Evolutionary conservation across 2,888 invertebrate genomes (phyloP).

Genomic region (Schizaphis graminum): DNA sequence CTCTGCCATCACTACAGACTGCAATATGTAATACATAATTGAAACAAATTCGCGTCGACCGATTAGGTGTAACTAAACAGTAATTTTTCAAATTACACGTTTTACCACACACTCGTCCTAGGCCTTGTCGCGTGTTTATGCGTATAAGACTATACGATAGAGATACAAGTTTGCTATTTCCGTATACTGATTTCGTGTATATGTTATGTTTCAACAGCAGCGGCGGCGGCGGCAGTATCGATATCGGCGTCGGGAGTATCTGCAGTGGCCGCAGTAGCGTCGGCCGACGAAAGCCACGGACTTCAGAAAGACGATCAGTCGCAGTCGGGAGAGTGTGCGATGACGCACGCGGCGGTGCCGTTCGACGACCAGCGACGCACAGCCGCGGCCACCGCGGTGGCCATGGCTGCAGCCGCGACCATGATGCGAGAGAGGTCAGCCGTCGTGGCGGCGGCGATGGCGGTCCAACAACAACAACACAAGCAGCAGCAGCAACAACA

Average conservation of each 20-base stretch:
- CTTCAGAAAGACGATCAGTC: not conserved
- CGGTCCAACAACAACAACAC: slow-evolving; percentile 20
- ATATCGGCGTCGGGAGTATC: not conserved
- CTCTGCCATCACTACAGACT: fast-evolving
- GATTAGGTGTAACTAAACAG: not conserved
- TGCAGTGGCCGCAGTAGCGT: not conserved
- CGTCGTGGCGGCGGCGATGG: slow-evolving; percentile 15
- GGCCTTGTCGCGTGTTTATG: not conserved
- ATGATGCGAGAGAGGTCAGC: slow-evolving; percentile 42
- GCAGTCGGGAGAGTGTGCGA: not conserved
- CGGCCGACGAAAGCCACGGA: not conserved
- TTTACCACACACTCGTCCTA: not conserved
- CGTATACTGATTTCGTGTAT: not conserved
- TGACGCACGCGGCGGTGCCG: not conserved
- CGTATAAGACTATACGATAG: no score
- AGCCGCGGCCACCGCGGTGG: slow-evolving; percentile 52
- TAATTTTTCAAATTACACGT: not conserved
- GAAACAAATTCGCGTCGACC: not conserved
- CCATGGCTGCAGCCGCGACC: slow-evolving; percentile 54
- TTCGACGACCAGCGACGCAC: slow-evolving; percentile 37
- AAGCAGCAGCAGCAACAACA: slow-evolving; percentile 20
- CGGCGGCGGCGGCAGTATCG: not conserved
- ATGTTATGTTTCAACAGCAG: not conserved
- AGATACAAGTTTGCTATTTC: not conserved
- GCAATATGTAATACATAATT: no score